phyloP scores from a whole-genome alignment of 2,797 vertebrate genomes.

The Eulemur rubriventer region DNA sequence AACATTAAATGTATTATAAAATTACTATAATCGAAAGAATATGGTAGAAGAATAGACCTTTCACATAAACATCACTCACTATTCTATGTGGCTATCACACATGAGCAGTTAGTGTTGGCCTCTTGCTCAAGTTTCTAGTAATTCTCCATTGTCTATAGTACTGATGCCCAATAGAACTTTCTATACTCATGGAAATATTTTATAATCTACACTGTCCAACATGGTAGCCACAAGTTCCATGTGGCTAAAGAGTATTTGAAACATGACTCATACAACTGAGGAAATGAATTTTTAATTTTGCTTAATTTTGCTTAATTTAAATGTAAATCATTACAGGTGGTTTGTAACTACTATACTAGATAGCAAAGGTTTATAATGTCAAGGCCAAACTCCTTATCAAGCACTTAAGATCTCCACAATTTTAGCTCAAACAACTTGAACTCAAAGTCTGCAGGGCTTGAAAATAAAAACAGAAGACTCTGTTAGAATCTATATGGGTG shows the following conservation, averaged over 20 bases:
- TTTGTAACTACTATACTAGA: not conserved
- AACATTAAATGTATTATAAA: not conserved
- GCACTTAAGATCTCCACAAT: not conserved
- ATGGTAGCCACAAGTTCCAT: not conserved
- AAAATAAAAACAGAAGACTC: not conserved
- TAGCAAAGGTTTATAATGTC: not conserved
- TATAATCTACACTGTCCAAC: not conserved
- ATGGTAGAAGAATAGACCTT: not conserved
- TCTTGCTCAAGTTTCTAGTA: not conserved
- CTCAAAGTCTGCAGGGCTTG: not conserved
- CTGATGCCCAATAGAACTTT: not conserved
- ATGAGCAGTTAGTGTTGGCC: not conserved
- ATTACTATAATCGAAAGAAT: not conserved
- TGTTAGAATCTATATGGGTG: not conserved
- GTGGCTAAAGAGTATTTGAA: not conserved
- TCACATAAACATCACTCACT: not conserved
- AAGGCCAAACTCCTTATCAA: not conserved
- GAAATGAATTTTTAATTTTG: not conserved
- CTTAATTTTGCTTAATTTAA: slow-evolving; percentile 23
- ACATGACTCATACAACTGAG: not conserved
- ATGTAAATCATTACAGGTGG: not conserved
- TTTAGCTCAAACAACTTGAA: slow-evolving; percentile 2
- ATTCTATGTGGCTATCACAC: not conserved
- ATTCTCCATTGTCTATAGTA: not conserved
- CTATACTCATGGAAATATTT: not conserved